Base-by-base conservation (phyloP, 2,113 vertebrate genomes). In the Phalacrocorax pelagicus region DNA sequence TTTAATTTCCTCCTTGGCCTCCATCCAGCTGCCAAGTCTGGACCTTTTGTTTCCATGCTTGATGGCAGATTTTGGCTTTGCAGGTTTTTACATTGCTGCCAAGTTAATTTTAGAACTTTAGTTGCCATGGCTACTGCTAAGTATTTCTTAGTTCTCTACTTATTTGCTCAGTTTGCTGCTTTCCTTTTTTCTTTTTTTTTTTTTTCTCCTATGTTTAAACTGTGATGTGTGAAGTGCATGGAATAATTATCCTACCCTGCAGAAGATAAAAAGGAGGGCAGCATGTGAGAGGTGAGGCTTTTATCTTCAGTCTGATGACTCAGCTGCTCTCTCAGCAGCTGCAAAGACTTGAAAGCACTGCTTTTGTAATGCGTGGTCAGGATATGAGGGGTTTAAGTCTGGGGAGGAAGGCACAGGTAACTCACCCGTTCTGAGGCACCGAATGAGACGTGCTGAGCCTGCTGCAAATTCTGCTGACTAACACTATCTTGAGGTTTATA, bases 61-160 rank as follows among this genome's bases (percentile, higher is more conserved):
- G 72, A 70, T 65, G 86, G 77, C 72, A 87, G 72, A 78, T 90
- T 91, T 96, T 88, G 82, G 66, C 78, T 94, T 95, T 34, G 22
- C 71, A 63, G 61, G 57, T 95, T 97, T 96, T 96, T 92, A 95
- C 63, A 57, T 86, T 92, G 88, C 86, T 79, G 92, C 95, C 92
- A 58, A 38, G 97, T 96, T 98, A 97, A 98, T 97, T 98, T 97
- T 97, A 97, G 97, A 96, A 95, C 88, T 88, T 94, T 17, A 80
- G 97, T 98, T 98, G 93, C 96, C 84, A 97, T 98, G 96, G 81
- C 82, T 96, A 94, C 97, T 91, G 73, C 86, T 96, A 94, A 93
- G 94, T 95, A 89, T 96, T 98, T 96, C 44, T 72, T 81, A 74
- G 83, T 90, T 98, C 74, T 97, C 71, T 77, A 82, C 80, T 95